Evolutionary conservation across 2,888 invertebrate species (phyloP), one percentile per base, ranked within the genome.

Genomic region (Blastobasis adustella): DNA sequence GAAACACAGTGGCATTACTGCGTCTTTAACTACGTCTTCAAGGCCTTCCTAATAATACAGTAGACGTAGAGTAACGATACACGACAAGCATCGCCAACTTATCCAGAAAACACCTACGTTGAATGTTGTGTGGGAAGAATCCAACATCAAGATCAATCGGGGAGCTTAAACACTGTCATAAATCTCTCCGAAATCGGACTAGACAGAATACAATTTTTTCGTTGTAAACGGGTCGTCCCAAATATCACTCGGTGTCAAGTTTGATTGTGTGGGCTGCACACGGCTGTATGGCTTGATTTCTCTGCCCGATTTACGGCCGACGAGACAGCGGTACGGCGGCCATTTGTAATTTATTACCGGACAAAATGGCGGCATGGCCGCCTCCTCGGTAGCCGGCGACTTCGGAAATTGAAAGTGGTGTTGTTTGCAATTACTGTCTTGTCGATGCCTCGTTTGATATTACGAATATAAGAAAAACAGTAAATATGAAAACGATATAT

Each of bases 311-410:
- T 65, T 62, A 62, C 54, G 59, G 61, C 53, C 53, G 54, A 47
- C 46, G 50, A 51, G 53, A 49, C 55, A 49, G 46, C 54, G 46
- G 62, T 58, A 46, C 51, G 53, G 50, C 58, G 46, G 63, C 61
- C 61, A 64, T 67, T 65, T 65, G 53, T 45, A 66, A 66, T 66
- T 65, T 65, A 64, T 56, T 60, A 52, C 49, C 54, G 52, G 58
- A 55, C 45, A 56, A 60, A 61, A 55, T 59, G 53, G 54, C 49
- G 40, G 47, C 55, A 49, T 58, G 51, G 49, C 58, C 52, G 55
- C 50, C 23, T 23, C 40, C 40, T 43, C 43, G 49, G 50, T 9
- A 47, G 47, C 23, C 37, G 5, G 5, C n/a, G n/a, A 43, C 5
- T 45, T 45, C 10, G 36, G 7, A 45, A 36, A 36, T 36, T 36